Percentiles rank a stretch among this genome's conserved stretches.
Evolutionary conservation across 2,113 vertebrate species (phyloP).

Genomic region (Rhea pennata): DNA sequence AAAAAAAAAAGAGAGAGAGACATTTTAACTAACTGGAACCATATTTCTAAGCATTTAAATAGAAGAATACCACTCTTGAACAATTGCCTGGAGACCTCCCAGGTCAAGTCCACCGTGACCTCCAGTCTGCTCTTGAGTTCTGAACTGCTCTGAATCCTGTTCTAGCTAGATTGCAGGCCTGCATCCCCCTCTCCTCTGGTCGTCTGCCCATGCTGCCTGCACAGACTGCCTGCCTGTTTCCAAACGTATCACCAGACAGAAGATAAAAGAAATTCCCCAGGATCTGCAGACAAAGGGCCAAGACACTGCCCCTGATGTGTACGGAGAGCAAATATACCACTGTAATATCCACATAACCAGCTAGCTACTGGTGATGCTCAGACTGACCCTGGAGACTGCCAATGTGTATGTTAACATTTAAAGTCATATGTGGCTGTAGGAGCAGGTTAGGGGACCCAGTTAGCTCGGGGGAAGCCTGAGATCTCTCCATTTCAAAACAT

Average conservation of each 20-base stretch:
- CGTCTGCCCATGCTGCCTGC: background rate
- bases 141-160: background rate
- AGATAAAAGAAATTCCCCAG: background rate
- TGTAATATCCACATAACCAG: background rate
- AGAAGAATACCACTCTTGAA: background rate
- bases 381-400: fast-evolving
- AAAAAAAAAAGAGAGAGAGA: background rate
- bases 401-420: background rate
- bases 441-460: background rate
- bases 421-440: background rate
- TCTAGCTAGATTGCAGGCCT: background rate
- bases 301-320: background rate
- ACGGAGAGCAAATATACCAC: background rate
- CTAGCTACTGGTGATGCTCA: fast-evolving
- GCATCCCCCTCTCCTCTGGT: background rate
- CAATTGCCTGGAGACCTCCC: background rate
- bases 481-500: slow-evolving; percentile 29
- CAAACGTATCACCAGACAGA: background rate
- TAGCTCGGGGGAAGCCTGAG: background rate
- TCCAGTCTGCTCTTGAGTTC: background rate
- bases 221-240: background rate
- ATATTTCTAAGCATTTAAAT: background rate
- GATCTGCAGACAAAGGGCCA: background rate
- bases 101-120: background rate
- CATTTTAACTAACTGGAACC: background rate